A percentile compares a stretch with the other conserved stretches of the same genome.
phyloP scores from a whole-genome alignment of 37 sponge, comb jelly and placozoan species.

The Amphimedon queenslandica region DNA sequence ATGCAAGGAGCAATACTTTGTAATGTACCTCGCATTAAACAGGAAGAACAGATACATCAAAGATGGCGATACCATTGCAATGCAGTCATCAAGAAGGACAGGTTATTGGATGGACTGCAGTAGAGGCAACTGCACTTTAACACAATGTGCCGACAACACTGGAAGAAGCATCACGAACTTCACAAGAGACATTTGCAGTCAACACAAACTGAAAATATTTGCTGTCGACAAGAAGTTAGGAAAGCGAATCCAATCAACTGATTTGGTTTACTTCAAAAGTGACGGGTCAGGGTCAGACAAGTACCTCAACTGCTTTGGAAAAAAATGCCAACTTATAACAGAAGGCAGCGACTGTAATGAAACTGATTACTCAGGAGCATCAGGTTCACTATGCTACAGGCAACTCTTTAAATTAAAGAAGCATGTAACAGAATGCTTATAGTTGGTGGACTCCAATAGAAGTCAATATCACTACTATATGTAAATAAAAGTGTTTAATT shows the following conservation, averaged over 20 bases:
- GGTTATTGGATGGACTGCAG: slow-evolving; percentile 1
- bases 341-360: slow-evolving; percentile 6
- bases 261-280: not conserved
- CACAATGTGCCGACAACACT: not conserved
- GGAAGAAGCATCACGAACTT: not conserved
- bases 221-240: not conserved
- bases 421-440: not conserved
- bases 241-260: not conserved
- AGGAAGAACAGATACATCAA: slow-evolving; percentile 3
- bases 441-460: too few relatives aligned
- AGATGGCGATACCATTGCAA: not conserved
- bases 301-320: slow-evolving; percentile 12
- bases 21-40: not conserved
- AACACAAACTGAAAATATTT: slow-evolving; percentile 1
- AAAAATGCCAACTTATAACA: not conserved
- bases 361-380: not conserved
- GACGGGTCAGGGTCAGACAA: not conserved
- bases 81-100: not conserved
- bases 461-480: too few relatives aligned
- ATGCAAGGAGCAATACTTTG: too few relatives aligned
- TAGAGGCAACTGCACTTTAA: slow-evolving; percentile 4
- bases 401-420: not conserved
- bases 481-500: too few relatives aligned
- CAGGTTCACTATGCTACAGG: not conserved
- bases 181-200: not conserved